A percentile compares a stretch with the other conserved stretches of the same genome.
These are phyloP conservation scores for Lytechinus pictus DNA, from an alignment of 35 echinoderm and acorn worm species.

Conservation along the genomic window DNA sequence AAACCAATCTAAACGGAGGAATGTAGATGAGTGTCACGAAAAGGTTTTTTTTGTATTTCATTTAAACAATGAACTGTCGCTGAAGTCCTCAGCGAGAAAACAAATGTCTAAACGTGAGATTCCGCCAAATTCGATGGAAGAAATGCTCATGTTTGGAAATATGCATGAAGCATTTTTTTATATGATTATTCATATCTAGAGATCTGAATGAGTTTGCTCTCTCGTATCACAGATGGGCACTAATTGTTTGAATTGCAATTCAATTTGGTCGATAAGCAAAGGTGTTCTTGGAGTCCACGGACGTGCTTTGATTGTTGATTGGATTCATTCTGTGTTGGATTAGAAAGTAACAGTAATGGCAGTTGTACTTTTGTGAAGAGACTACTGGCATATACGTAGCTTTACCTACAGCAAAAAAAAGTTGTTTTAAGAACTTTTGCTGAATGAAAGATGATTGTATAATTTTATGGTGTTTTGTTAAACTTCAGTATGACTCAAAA, in stretches of 20 bases:
- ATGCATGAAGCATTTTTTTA: slow-evolving; percentile 4
- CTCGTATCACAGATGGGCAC: not conserved
- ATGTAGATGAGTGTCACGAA: not conserved
- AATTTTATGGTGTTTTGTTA: too few relatives aligned
- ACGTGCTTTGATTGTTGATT: not conserved
- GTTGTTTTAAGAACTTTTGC: not conserved
- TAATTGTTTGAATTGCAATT: slow-evolving; percentile 14
- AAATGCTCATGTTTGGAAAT: not conserved
- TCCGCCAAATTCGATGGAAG: not conserved
- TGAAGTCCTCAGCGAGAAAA: not conserved
- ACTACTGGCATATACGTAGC: not conserved
- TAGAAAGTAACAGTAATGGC: not conserved
- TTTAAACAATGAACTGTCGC: not conserved
- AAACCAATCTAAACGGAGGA: not conserved
- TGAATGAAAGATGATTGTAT: not conserved
- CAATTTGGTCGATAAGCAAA: slow-evolving; percentile 1
- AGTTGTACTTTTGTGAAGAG: not conserved
- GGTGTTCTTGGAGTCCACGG: not conserved
- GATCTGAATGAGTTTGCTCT: slow-evolving; percentile 10
- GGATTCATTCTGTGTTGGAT: not conserved
- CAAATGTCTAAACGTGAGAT: not conserved
- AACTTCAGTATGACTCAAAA: too few relatives aligned
- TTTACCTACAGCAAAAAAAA: not conserved
- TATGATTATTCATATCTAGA: not conserved
- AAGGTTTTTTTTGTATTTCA: not conserved